A percentile compares a stretch with the other conserved stretches of the same genome.
These are phyloP conservation scores for Fundulus diaphanus DNA, from an alignment of 2,797 vertebrate species.

Conservation along the genomic window DNA sequence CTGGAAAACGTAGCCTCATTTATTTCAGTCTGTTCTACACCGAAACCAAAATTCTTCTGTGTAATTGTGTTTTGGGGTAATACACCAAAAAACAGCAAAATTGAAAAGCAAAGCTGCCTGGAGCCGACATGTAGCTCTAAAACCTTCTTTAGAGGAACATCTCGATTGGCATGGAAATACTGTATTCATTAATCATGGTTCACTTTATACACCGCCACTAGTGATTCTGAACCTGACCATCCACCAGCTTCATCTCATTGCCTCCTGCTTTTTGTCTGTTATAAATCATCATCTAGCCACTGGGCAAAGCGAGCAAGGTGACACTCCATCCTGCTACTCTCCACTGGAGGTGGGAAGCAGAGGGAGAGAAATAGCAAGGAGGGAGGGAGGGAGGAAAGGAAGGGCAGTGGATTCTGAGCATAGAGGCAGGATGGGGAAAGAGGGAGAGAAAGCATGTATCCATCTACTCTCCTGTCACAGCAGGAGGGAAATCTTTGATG, in stretches of 20 bases:
- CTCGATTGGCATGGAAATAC: slow-evolving; percentile 55
- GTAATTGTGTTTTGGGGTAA: slow-evolving; percentile 1
- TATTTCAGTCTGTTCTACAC: not conserved
- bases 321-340: slow-evolving; percentile 58
- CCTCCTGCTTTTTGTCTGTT: slow-evolving; percentile 39
- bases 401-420: slow-evolving; percentile 44
- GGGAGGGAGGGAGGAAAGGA: slow-evolving; percentile 14
- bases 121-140: slow-evolving; percentile 26
- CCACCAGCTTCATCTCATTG: slow-evolving; percentile 58
- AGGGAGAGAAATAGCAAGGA: slow-evolving; percentile 12
- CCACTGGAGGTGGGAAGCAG: slow-evolving; percentile 44
- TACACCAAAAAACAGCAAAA: not conserved
- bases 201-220: slow-evolving; percentile 57
- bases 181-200: slow-evolving; percentile 56
- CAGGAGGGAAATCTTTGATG: slow-evolving; percentile 65
- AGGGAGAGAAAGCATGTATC: slow-evolving; percentile 30
- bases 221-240: slow-evolving; percentile 64
- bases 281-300: slow-evolving; percentile 75
- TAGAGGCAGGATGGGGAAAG: slow-evolving; percentile 18
- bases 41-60: slow-evolving; percentile 19
- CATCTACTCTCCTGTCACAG: slow-evolving; percentile 46
- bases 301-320: slow-evolving; percentile 69
- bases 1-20: slow-evolving; percentile 10
- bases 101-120: slow-evolving; percentile 19
- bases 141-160: slow-evolving; percentile 29